Evolutionary conservation across 2,888 invertebrate genomes (phyloP).

Genomic region (Latrodectus hesperus): DNA sequence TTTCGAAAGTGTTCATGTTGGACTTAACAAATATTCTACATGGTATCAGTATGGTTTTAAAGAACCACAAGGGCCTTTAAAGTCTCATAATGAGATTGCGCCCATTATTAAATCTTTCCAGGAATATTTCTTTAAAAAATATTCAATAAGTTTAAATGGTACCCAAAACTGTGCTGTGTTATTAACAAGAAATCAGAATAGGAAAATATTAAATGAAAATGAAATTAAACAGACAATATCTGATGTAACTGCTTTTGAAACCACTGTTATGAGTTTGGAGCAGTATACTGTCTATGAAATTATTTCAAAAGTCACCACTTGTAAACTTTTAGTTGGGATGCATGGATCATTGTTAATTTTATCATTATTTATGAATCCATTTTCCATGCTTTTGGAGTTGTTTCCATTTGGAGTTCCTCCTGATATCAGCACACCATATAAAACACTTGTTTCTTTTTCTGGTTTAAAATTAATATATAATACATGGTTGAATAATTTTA

Average conservation of each 20-base stretch:
- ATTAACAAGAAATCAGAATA: slow-evolving; percentile 74
- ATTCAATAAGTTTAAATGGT: slow-evolving; percentile 49
- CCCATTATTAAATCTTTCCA: slow-evolving; percentile 71
- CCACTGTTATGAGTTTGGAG: slow-evolving; percentile 38
- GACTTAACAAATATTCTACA: slow-evolving; percentile 74
- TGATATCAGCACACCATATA: slow-evolving; percentile 76
- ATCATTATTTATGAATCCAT: slow-evolving; percentile 75
- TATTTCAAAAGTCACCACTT: slow-evolving; percentile 71
- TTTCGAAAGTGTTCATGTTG: slow-evolving; percentile 75
- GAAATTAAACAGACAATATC: slow-evolving; percentile 74
- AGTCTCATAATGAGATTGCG: slow-evolving; percentile 70
- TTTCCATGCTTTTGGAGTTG: slow-evolving; percentile 76
- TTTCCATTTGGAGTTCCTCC: slow-evolving; percentile 77
- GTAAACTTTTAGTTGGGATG: slow-evolving; percentile 75
- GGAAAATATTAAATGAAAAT: slow-evolving; percentile 76
- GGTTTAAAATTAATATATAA: slow-evolving; percentile 75
- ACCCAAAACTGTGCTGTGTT: slow-evolving; percentile 72
- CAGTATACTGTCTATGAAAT: slow-evolving; percentile 72
- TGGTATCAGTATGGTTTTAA: slow-evolving; percentile 78
- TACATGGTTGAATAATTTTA: slow-evolving; percentile 75
- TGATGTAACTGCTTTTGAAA: slow-evolving; percentile 71
- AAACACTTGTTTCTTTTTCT: slow-evolving; percentile 74
- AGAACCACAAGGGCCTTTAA: slow-evolving; percentile 75
- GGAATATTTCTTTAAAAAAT: slow-evolving; percentile 71
- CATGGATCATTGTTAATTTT: slow-evolving; percentile 77